phyloP scores from a whole-genome alignment of 92 coral and sea anemone genomes.

The Montipora capitata region DNA sequence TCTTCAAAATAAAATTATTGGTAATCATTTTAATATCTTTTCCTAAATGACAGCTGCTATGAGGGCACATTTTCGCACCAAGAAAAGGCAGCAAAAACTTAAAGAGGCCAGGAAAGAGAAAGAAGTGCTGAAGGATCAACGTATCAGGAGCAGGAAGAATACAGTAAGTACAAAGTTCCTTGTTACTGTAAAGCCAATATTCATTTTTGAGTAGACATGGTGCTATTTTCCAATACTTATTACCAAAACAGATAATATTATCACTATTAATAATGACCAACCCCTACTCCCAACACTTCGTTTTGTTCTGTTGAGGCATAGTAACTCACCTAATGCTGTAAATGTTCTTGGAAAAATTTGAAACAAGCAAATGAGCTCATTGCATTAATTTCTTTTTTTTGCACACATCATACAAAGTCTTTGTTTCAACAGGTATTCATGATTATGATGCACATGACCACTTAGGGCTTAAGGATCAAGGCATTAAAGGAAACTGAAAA shows the following conservation, averaged over 20 bases:
- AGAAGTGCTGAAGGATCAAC: constrained; percentile 62
- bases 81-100: constrained; percentile 44
- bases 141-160: constrained; percentile 67
- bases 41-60: constrained; percentile 66
- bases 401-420: neutral
- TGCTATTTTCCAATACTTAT: neutral
- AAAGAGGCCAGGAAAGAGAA: constrained; percentile 33
- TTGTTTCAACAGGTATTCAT: neutral
- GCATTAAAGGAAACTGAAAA: neutral
- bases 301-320: neutral
- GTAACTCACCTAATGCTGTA: neutral
- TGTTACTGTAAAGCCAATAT: constrained; percentile 1
- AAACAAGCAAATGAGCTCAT: neutral
- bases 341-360: no score
- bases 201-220: neutral
- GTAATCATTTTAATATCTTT: constrained; percentile 18
- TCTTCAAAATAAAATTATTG: neutral
- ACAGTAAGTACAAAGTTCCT: constrained; percentile 49
- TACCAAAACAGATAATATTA: neutral
- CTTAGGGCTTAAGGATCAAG: neutral
- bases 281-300: neutral
- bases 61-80: constrained; percentile 55
- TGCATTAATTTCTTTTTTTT: neutral
- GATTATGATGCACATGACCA: neutral
- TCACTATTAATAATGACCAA: neutral